Percentiles rank a stretch among this genome's conserved stretches.
Evolutionary conservation across 2,888 invertebrate species (phyloP).

Genomic region (Chrysomela aeneicollis): DNA sequence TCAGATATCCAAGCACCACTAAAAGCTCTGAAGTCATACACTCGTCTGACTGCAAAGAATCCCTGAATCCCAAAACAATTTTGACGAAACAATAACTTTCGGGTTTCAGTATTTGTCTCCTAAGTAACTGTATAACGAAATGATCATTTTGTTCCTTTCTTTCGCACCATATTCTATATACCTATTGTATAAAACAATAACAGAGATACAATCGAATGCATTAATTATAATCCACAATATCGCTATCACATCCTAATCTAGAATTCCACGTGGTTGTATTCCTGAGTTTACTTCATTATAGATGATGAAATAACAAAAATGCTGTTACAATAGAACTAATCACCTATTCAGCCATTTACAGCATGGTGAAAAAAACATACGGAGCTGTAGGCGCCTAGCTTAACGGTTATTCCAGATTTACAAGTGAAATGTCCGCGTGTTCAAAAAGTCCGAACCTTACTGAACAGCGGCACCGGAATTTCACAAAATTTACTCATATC

Average conservation of each 20-base stretch:
- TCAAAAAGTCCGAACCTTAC: background rate
- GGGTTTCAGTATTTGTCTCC: too few relatives aligned
- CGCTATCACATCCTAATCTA: background rate
- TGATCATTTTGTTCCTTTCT: too few relatives aligned
- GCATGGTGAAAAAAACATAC: background rate
- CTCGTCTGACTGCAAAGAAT: too few relatives aligned
- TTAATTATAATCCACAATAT: background rate
- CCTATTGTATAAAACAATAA: background rate
- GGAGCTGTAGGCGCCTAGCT: background rate
- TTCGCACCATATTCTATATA: background rate
- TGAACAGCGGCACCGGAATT: background rate
- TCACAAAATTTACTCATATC: background rate
- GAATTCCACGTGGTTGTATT: background rate
- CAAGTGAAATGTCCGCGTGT: background rate
- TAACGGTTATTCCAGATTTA: constrained; percentile 7
- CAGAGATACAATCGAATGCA: background rate
- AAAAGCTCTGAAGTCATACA: too few relatives aligned
- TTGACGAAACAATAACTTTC: too few relatives aligned
- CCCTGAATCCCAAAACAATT: too few relatives aligned
- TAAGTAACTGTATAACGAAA: too few relatives aligned
- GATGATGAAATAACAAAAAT: constrained; percentile 5
- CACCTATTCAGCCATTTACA: constrained; percentile 7
- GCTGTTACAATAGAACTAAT: constrained; percentile 3
- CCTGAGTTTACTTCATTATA: background rate
- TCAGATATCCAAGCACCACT: too few relatives aligned